These are phyloP conservation scores for Tethya wilhelma DNA, from an alignment of 37 sponge, comb jelly and placozoan genomes.

Conservation along the genomic window DNA sequence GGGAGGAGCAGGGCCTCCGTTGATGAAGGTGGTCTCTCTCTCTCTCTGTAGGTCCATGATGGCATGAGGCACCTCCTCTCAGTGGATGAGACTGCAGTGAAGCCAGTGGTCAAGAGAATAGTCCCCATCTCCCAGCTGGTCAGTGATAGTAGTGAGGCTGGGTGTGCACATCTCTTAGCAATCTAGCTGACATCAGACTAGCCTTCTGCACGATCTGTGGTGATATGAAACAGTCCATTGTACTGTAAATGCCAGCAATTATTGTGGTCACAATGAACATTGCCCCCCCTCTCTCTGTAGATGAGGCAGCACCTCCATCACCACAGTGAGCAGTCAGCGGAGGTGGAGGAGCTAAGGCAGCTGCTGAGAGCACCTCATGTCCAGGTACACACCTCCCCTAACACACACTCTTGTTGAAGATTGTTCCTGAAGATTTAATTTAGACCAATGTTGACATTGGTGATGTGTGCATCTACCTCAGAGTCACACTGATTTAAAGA, in stretches of 20 bases:
- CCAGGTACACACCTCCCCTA: too few relatives aligned
- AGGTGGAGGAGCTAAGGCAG: constrained; percentile 66
- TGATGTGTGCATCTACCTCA: too few relatives aligned
- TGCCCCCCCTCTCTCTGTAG: constrained; percentile 10
- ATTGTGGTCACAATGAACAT: too few relatives aligned
- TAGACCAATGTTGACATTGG: too few relatives aligned
- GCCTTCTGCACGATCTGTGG: too few relatives aligned
- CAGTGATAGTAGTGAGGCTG: not conserved
- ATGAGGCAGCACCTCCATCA: constrained; percentile 33
- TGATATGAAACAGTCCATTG: too few relatives aligned
- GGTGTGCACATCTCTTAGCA: not conserved
- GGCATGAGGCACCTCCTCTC: constrained; percentile 25
- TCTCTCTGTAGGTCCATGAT: constrained; percentile 65
- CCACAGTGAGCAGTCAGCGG: constrained; percentile 15
- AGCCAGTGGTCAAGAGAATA: constrained; percentile 23
- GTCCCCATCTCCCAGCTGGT: constrained; percentile 41
- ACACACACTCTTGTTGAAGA: too few relatives aligned
- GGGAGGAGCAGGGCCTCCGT: not conserved
- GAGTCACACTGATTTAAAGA: too few relatives aligned
- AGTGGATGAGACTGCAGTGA: not conserved
- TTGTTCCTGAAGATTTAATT: too few relatives aligned
- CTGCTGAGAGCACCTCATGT: constrained; percentile 66
- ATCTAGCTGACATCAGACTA: constrained; percentile 10
- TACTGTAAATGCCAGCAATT: too few relatives aligned
- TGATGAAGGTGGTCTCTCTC: too few relatives aligned